Base-by-base conservation (phyloP, 2,113 vertebrate genomes). In the Ceuthmochares aereus region DNA sequence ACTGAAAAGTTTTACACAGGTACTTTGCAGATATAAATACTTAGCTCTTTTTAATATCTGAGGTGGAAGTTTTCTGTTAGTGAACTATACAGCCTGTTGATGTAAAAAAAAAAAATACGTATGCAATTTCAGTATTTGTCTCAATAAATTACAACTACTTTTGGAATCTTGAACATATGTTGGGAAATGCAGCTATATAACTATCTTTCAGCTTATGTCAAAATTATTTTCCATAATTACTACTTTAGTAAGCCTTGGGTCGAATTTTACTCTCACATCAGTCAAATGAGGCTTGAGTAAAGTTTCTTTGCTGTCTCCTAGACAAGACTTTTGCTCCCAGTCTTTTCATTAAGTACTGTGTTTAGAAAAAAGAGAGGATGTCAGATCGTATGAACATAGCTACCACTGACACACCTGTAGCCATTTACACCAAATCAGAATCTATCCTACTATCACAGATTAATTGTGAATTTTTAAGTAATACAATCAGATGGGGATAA, bases 141-240 rank as follows among this genome's bases (percentile, higher is more conserved):
- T 72, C 64, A 40, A n/a, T 79, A 95, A 87, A 82, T 73, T 84
- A 74, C 54, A 93, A 22, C 89, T 79, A 84, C 49, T 81, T 95
- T 75, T 79, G 62, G 81, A 94, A 56, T 10, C 25, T 66, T 82
- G 43, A 36, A 42, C 34, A 59, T 68, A 68, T 66, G 54, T n/a
- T 87, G 37, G 36, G 45, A 95, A 93, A 76, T 63, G 63, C 51
- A 93, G 67, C 51, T 83, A 14, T 66, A 66, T 68, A 30, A 72
- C 62, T 86, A 45, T 68, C 40, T 84, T 89, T 80, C 77, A 90
- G 34, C 55, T 85, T 86, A 45, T 77, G 82, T 92, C 82, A 96
- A 93, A 95, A 95, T 80, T 83, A 55, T 90, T 94, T 94, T 87
- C 80, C 29, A 54, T 86, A 91, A 94, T 88, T 93, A 91, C 72